phyloP scores from a whole-genome alignment of 2,888 invertebrate genomes.

The Tenthredo mesomela region DNA sequence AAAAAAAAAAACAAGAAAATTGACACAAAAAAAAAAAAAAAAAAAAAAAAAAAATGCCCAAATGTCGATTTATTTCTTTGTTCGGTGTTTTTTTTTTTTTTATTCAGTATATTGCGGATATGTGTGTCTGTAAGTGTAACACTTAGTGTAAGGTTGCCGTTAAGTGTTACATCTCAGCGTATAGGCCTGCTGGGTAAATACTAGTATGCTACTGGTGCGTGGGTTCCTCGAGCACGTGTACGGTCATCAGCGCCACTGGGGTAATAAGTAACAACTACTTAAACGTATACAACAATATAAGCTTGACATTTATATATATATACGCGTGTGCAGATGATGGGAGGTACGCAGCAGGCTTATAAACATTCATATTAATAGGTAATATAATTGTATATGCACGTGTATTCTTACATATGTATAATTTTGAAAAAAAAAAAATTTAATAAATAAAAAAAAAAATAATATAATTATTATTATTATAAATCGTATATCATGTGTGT shows the following conservation, averaged over 20 bases:
- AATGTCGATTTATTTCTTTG: slow-evolving; percentile 12
- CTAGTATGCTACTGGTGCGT: too few species aligned
- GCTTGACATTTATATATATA: too few species aligned
- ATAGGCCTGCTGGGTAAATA: background rate
- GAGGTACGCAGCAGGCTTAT: background rate
- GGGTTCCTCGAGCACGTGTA: too few species aligned
- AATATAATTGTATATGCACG: background rate
- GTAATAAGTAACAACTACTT: too few species aligned
- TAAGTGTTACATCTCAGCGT: slow-evolving; percentile 45
- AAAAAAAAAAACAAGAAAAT: slow-evolving; percentile 24
- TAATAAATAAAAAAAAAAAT: background rate
- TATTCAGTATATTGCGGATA: background rate
- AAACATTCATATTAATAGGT: slow-evolving; percentile 15
- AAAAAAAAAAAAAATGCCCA: background rate
- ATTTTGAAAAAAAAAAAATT: background rate
- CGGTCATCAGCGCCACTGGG: too few species aligned
- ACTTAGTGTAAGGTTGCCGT: slow-evolving; percentile 24
- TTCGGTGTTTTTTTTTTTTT: slow-evolving; percentile 33
- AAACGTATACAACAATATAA: too few species aligned
- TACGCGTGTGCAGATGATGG: too few species aligned
- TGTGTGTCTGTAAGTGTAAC: slow-evolving; percentile 26
- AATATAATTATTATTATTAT: background rate
- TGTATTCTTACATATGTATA: slow-evolving; percentile 12
- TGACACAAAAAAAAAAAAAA: background rate
- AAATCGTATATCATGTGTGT: background rate